These are phyloP conservation scores for Cephonodes hylas DNA, from an alignment of 2,888 invertebrate genomes.

Conservation along the genomic window DNA sequence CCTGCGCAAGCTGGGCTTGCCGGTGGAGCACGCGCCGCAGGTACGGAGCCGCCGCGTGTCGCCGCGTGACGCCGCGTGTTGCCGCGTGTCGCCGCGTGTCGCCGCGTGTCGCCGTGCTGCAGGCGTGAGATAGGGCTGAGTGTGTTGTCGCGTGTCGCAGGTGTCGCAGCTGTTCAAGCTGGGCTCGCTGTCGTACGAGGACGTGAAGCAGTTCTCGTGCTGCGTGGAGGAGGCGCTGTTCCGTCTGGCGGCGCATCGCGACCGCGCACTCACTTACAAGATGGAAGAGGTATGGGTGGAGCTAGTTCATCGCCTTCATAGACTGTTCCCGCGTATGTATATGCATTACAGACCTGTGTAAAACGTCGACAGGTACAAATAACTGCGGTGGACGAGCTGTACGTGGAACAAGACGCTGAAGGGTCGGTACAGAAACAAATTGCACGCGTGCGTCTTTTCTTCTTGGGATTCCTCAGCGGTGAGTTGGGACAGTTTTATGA, in stretches of 20 bases:
- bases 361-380: conserved; percentile 86
- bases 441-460: conserved; percentile 96
- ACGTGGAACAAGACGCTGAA: conserved; percentile 92
- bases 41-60: conserved; percentile 48
- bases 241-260: conserved; percentile 90
- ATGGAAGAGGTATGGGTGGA: conserved; percentile 93
- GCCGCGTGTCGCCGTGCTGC: background rate
- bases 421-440: conserved; percentile 94
- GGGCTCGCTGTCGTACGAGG: conserved; percentile 93
- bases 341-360: background rate
- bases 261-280: conserved; percentile 94
- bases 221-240: conserved; percentile 97
- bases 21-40: conserved; percentile 98
- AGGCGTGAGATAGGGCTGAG: too few relatives aligned
- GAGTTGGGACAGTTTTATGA: conserved; percentile 25
- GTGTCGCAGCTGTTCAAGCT: conserved; percentile 97
- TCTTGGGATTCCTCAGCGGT: conserved; percentile 97
- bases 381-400: conserved; percentile 95
- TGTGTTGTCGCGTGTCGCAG: conserved; percentile 64
- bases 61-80: background rate
- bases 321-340: background rate
- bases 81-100: conserved; percentile 82
- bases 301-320: background rate
- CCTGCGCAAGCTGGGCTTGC: conserved; percentile 94
- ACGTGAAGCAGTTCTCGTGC: conserved; percentile 94